Evolutionary conservation across 1,140 invertebrate species (phyloP), one percentile per base, ranked within the genome.

Genomic region (Aleiodes sp.): DNA sequence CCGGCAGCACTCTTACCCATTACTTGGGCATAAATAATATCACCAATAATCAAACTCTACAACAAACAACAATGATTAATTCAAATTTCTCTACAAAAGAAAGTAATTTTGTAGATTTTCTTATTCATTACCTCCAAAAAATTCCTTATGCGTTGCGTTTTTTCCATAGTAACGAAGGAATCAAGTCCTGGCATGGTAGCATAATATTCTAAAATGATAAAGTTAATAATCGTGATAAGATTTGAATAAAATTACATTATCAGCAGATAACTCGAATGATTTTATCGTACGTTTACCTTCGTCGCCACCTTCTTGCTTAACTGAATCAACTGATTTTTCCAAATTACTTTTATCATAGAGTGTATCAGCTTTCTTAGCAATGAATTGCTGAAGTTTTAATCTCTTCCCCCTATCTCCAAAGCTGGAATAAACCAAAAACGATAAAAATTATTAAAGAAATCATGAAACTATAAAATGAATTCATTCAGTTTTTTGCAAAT

Each of bases 161-260:
- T 91, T 77, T 94, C 92, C 71, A 94, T 89, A 21, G 84, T 85
- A 73, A 90, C 87, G 81, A 94, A 97, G 43, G 90, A 90, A 86
- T 97, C 95, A 82, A 94, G 90, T 0, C 95, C 94, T 70, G 95
- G 94, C 88, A 95, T 91, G 60, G 94, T 88, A 43, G 93, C 93
- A 89, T 90, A 94, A 81, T 90, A 89, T 86, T 94, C 94, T 92
- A 84, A 33, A 88, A 87, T 3, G 24, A 63, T 76, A 66, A 83
- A 78, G n/a, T n/a, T n/a, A 75, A 19, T 19, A 24, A 24, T 12
- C 46, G 37, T 37, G 14, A 35, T 4, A 16, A 59, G 2, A 28
- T 59, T 26, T 29, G 4, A 33, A 33, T 33, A 33, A 33, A 33
- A 33, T 10, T 33, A 33, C 31, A n/a, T n/a, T n/a, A n/a, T n/a